Percentiles rank a stretch among this genome's conserved stretches.
phyloP scores from a whole-genome alignment of 1,140 invertebrate genomes.

The Hyphantria cunea region DNA sequence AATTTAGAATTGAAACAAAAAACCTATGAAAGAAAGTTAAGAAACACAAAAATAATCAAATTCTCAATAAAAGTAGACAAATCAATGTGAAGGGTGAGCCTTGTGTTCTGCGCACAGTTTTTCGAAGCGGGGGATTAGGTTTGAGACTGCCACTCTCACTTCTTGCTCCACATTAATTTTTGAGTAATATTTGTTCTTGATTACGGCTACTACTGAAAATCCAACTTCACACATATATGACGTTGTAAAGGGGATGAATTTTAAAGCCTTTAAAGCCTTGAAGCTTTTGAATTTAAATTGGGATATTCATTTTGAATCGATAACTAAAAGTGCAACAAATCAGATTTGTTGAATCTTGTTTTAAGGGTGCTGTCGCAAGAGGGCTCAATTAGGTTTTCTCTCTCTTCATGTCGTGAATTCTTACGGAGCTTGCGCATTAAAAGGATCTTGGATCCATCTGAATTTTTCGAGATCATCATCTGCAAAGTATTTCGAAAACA shows the following conservation, averaged over 20 bases:
- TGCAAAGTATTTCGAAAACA: too few species aligned
- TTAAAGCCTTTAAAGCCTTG: too few species aligned
- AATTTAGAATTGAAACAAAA: too few species aligned
- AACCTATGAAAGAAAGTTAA: too few species aligned
- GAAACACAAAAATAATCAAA: too few species aligned
- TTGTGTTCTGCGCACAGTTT: background rate
- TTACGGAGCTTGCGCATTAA: background rate
- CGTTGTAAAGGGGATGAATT: slow-evolving; percentile 25
- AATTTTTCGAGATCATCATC: too few species aligned
- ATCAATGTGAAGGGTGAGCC: too few species aligned
- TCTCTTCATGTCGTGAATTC: background rate
- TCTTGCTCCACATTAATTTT: slow-evolving; percentile 50
- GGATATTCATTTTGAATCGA: slow-evolving; percentile 11
- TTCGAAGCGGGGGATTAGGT: slow-evolving; percentile 27
- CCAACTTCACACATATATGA: slow-evolving; percentile 46
- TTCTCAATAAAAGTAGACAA: too few species aligned
- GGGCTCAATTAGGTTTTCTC: background rate
- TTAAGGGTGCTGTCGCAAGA: slow-evolving; percentile 1
- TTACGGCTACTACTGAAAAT: slow-evolving; percentile 50
- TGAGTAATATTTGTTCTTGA: slow-evolving; percentile 48
- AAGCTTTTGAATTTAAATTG: slow-evolving; percentile 32
- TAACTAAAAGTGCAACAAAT: background rate
- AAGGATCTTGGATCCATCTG: background rate
- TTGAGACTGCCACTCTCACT: slow-evolving; percentile 50
- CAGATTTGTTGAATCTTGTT: background rate